Evolutionary conservation across 2,888 invertebrate genomes (phyloP), one percentile per base, ranked within the genome.

Genomic region (Helleia helle): DNA sequence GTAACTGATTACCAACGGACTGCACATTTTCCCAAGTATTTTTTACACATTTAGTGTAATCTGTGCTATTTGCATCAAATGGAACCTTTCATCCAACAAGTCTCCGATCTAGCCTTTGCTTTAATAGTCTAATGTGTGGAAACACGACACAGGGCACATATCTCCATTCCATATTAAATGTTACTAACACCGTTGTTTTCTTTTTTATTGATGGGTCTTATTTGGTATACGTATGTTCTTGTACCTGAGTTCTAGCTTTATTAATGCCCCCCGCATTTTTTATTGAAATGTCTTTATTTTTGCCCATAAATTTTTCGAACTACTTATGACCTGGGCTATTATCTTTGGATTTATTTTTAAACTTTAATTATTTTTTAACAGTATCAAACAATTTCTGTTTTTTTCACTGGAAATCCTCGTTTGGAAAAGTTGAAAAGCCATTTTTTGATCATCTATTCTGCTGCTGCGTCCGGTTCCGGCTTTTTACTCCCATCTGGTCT

Each of bases 331-430:
- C 50, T 36, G 50, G 51, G 13, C 48, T 45, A 44, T 41, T 42
- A 46, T 49, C 40, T 42, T 49, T 48, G 26, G 51, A 48, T 17
- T 36, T n/a, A n/a, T n/a, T n/a, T n/a, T n/a, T n/a, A n/a, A n/a
- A n/a, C n/a, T n/a, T n/a, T n/a, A n/a, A n/a, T n/a, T n/a, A n/a
- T n/a, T n/a, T n/a, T n/a, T n/a, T n/a, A n/a, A n/a, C n/a, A n/a
- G n/a, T n/a, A n/a, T n/a, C n/a, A n/a, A n/a, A n/a, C n/a, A n/a
- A n/a, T n/a, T n/a, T 49, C 12, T 27, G 27, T 37, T 58, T 59
- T 38, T 52, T 59, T 1, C n/a, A 59, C 46, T 14, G 56, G 59
- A 48, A 61, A 61, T 25, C 59, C 57, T 50, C 58, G 58, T 50
- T 58, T 58, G 4, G 55, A 40, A 25, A 55, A 49, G 13, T 49